Conservation (phyloP, 2,888 invertebrate species). For the Hedya salicella region DNA sequence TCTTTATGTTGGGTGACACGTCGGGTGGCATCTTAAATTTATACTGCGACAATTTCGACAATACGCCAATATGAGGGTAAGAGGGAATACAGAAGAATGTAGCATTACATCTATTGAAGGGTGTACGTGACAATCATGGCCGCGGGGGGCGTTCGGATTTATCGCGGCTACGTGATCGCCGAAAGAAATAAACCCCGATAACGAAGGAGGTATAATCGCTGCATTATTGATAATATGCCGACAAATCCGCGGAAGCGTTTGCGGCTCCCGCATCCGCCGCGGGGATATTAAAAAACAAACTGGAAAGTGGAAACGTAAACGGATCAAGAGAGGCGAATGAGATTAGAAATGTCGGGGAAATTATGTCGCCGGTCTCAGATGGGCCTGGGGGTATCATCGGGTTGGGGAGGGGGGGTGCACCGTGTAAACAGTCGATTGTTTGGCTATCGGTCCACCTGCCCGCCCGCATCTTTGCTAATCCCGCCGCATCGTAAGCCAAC, state of each 20-base stretch:
- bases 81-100: conserved; percentile 60
- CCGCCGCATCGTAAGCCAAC: conserved; percentile 8
- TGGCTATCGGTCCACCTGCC: conserved; percentile 46
- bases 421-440: conserved; percentile 44
- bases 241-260: conserved; percentile 38
- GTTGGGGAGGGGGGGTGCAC: conserved; percentile 1
- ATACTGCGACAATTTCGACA: conserved; percentile 42
- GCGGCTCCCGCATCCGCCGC: conserved; percentile 38
- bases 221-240: conserved; percentile 53
- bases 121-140: conserved; percentile 57
- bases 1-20: conserved; percentile 29
- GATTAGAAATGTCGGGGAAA: conserved; percentile 29
- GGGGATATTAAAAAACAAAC: conserved; percentile 40
- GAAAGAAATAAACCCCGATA: conserved; percentile 48
- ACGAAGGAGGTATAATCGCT: conserved; percentile 50
- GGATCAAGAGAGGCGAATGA: conserved; percentile 18
- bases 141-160: conserved; percentile 56
- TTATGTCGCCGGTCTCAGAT: conserved; percentile 18
- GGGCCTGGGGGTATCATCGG: conserved; percentile 9
- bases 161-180: conserved; percentile 61
- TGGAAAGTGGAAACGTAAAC: conserved; percentile 26
- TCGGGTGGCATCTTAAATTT: conserved; percentile 31
- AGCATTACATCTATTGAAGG: conserved; percentile 63
- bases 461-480: conserved; percentile 39
- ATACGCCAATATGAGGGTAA: conserved; percentile 51